These are phyloP conservation scores for Nebria ingens DNA, from an alignment of 1,140 invertebrate genomes.

Conservation along the genomic window DNA sequence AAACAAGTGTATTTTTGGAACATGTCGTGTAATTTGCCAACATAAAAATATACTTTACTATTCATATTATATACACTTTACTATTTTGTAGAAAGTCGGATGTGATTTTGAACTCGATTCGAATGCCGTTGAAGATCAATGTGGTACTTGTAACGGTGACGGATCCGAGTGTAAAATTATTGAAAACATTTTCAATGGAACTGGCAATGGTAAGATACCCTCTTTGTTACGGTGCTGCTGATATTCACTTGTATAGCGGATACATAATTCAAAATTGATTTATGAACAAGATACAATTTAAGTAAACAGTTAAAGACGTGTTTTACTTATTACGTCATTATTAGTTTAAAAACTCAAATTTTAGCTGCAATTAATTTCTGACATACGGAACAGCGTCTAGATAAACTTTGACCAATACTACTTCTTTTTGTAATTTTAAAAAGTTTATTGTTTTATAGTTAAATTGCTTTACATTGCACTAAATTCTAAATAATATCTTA, in stretches of 20 bases:
- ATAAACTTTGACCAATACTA: too few relatives aligned
- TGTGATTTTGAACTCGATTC: conserved; percentile 59
- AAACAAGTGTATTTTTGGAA: conserved; percentile 45
- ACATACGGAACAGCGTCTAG: too few relatives aligned
- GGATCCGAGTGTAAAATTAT: conserved; percentile 46
- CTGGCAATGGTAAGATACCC: conserved; percentile 20
- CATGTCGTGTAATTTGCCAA: conserved; percentile 39
- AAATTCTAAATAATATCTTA: conserved; percentile 1
- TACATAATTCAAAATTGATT: not conserved
- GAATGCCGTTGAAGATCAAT: conserved; percentile 51
- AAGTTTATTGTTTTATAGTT: too few relatives aligned
- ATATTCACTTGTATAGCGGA: not conserved
- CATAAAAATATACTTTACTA: not conserved
- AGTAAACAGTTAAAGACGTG: too few relatives aligned
- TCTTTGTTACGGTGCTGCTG: not conserved
- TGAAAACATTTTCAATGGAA: conserved; percentile 29
- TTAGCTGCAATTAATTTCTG: too few relatives aligned
- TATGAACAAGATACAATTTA: not conserved
- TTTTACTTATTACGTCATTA: too few relatives aligned
- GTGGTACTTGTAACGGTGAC: conserved; percentile 60
- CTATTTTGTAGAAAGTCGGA: conserved; percentile 43
- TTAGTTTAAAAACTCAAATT: too few relatives aligned
- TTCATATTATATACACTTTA: not conserved
- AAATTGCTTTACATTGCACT: conserved; percentile 1
- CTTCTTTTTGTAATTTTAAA: too few relatives aligned